These are phyloP conservation scores for Syngnathus acus DNA, from an alignment of 2,797 vertebrate genomes.

Conservation along the genomic window DNA sequence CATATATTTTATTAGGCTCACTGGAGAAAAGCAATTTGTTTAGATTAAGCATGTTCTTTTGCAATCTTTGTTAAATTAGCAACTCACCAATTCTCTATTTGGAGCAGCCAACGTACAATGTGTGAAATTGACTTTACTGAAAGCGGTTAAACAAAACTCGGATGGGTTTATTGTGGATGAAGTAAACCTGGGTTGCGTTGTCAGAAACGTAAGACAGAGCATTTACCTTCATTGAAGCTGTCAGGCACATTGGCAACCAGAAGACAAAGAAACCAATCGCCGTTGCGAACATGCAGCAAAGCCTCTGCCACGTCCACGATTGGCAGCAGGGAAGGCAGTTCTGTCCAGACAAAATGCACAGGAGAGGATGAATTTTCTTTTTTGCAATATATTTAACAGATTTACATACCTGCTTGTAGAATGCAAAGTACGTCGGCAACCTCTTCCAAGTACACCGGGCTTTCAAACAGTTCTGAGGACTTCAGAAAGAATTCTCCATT, in stretches of 20 bases:
- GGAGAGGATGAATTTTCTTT: too few relatives aligned
- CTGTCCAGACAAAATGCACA: constrained; percentile 49
- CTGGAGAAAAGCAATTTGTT: neutral
- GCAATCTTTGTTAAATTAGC: neutral
- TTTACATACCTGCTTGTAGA: constrained; percentile 88
- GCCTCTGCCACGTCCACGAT: constrained; percentile 96
- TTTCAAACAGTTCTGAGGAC: constrained; percentile 95
- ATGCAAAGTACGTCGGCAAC: constrained; percentile 98
- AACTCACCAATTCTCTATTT: neutral
- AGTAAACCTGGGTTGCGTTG: neutral
- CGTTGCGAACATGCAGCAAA: constrained; percentile 89
- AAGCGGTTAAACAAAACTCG: neutral
- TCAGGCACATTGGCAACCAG: constrained; percentile 96
- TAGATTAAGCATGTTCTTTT: neutral
- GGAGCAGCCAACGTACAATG: neutral
- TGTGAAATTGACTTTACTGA: neutral
- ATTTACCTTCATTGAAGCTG: constrained; percentile 94
- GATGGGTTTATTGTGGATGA: neutral
- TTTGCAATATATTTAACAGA: neutral
- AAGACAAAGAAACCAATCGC: constrained; percentile 96
- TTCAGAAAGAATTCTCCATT: constrained; percentile 96
- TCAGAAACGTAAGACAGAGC: neutral
- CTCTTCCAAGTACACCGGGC: constrained; percentile 93
- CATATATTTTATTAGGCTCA: neutral
- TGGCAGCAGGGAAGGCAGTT: constrained; percentile 88